Evolutionary conservation across 1,140 invertebrate species (phyloP).

Genomic region (Fopius arisanus): DNA sequence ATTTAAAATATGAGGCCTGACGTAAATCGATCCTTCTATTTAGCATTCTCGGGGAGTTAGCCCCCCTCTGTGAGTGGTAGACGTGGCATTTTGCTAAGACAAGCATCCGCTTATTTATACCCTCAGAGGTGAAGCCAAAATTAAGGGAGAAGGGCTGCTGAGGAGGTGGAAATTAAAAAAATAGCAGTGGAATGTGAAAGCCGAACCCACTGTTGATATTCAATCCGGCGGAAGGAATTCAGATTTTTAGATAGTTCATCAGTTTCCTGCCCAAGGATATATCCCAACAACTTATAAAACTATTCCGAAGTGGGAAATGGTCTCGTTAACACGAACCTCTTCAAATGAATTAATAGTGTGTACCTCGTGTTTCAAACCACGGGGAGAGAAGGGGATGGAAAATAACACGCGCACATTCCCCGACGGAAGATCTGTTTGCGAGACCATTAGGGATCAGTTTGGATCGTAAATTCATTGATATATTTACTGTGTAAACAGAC

Average conservation of each 20-base stretch:
- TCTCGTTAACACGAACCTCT: conserved; percentile 8
- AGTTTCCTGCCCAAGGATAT: too few species aligned
- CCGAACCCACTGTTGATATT: too few species aligned
- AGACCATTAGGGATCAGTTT: conserved; percentile 58
- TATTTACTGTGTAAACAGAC: conserved; percentile 61
- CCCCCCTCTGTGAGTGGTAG: neutral
- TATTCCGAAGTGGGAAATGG: neutral
- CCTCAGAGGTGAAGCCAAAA: neutral
- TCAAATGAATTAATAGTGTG: conserved; percentile 37
- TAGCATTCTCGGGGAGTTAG: conserved; percentile 4
- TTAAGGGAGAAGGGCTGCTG: neutral
- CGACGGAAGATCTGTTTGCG: conserved; percentile 58
- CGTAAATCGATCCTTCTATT: conserved; percentile 20
- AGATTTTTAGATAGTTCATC: too few species aligned
- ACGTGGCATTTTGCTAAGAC: conserved; percentile 16
- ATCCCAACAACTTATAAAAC: too few species aligned
- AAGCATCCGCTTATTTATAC: conserved; percentile 11
- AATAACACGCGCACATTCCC: conserved; percentile 43
- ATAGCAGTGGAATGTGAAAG: neutral
- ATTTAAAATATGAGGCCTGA: conserved; percentile 12
- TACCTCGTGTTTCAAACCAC: conserved; percentile 21
- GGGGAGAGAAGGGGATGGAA: conserved; percentile 4
- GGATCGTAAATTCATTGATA: conserved; percentile 58
- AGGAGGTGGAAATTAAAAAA: neutral
- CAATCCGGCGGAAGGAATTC: too few species aligned